These are phyloP conservation scores for Cliona cf. orientalis DNA, from an alignment of 37 sponge, comb jelly and placozoan genomes.

Conservation along the genomic window DNA sequence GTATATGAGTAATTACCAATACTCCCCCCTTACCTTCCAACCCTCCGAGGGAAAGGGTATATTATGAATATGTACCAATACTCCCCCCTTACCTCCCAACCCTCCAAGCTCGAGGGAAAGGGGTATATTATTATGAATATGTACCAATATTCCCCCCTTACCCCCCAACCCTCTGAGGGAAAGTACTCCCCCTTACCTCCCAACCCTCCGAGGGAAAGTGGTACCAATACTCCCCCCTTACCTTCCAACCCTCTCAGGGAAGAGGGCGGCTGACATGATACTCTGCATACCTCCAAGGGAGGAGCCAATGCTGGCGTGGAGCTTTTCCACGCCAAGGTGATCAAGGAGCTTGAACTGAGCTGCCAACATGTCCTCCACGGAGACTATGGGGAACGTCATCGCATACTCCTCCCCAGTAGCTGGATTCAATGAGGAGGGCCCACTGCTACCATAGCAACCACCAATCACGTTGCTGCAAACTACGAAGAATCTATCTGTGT, in stretches of 20 bases:
- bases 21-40: conserved; percentile 56
- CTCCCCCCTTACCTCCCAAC: not conserved
- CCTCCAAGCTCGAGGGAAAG: not conserved
- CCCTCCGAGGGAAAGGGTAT: conserved; percentile 62
- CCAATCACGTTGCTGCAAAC: conserved; percentile 73
- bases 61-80: not conserved
- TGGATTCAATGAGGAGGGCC: conserved; percentile 50
- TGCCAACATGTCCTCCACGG: conserved; percentile 74
- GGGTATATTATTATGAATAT: too few relatives aligned
- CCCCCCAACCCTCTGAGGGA: conserved; percentile 75
- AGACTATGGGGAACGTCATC: conserved; percentile 69
- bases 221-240: conserved; percentile 1
- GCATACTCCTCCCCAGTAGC: conserved; percentile 62
- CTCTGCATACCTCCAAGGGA: conserved; percentile 85
- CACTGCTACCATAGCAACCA: conserved; percentile 82
- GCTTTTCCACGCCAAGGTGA: conserved; percentile 60
- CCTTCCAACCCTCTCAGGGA: conserved; percentile 76
- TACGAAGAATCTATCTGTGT: conserved; percentile 81
- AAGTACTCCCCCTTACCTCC: not conserved
- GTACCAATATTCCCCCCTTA: not conserved
- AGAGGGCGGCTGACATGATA: conserved; percentile 60
- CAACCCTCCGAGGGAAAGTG: not conserved
- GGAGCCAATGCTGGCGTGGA: conserved; percentile 74
- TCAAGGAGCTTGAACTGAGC: conserved; percentile 72
- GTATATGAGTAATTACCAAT: conserved; percentile 46